phyloP scores from a whole-genome alignment of 2,113 vertebrate genomes.

The Eulemur rufifrons region DNA sequence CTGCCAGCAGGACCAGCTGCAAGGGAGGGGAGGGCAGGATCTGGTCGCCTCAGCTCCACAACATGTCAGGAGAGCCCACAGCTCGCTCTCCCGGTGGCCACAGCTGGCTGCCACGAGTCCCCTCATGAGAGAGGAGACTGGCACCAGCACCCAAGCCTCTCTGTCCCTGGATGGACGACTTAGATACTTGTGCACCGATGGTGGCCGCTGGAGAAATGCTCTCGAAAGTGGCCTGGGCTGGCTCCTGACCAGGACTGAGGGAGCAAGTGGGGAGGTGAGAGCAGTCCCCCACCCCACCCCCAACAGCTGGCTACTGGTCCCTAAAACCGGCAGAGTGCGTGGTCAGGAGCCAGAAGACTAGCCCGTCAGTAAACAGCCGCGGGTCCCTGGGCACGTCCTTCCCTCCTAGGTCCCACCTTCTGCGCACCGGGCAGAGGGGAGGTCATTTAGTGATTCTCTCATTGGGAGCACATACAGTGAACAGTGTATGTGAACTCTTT shows the following conservation, averaged over 20 bases:
- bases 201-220: background rate
- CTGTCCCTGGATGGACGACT: background rate
- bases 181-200: background rate
- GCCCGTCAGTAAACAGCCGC: rapidly evolving
- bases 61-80: background rate
- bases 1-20: background rate
- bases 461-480: background rate
- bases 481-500: background rate
- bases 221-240: background rate
- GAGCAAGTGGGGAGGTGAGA: too few relatives aligned
- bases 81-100: background rate
- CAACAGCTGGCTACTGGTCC: background rate
- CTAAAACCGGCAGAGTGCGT: background rate
- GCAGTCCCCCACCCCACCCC: background rate
- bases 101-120: background rate
- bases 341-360: background rate
- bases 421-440: background rate
- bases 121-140: too few relatives aligned
- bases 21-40: background rate
- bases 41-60: background rate
- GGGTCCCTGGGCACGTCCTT: background rate
- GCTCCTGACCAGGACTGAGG: background rate
- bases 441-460: background rate
- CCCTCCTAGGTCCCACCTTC: background rate
- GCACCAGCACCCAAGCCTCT: background rate